Evolutionary conservation across 2,888 invertebrate genomes (phyloP).

Genomic region (Athrips mouffetella): DNA sequence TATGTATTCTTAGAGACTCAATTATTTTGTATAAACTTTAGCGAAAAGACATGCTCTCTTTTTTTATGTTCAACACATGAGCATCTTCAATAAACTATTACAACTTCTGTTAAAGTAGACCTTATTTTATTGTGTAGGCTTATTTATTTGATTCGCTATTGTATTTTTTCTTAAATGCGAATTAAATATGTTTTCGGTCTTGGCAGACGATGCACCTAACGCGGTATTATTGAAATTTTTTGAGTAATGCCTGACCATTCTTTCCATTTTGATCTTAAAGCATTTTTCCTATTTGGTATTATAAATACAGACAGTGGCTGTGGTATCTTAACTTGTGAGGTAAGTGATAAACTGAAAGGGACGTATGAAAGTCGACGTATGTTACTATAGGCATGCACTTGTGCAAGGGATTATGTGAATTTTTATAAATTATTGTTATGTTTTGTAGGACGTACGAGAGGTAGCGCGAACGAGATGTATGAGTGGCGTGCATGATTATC

Average conservation of each 20-base stretch:
- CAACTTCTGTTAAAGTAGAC: slow-evolving; percentile 1
- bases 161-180: no score
- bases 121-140: background rate
- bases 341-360: slow-evolving; percentile 60
- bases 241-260: slow-evolving; percentile 67
- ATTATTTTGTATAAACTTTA: slow-evolving; percentile 2
- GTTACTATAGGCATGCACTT: slow-evolving; percentile 77
- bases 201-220: slow-evolving; percentile 65
- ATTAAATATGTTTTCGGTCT: no score
- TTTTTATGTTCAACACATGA: background rate
- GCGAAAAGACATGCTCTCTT: background rate
- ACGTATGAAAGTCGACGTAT: slow-evolving; percentile 63
- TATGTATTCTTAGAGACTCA: slow-evolving; percentile 7
- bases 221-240: slow-evolving; percentile 54
- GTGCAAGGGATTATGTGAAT: slow-evolving; percentile 73
- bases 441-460: slow-evolving; percentile 68
- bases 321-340: slow-evolving; percentile 76
- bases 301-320: slow-evolving; percentile 79
- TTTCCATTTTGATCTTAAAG: slow-evolving; percentile 64
- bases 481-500: slow-evolving; percentile 48
- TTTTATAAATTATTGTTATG: slow-evolving; percentile 73
- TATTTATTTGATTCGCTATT: background rate
- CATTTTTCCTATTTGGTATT: slow-evolving; percentile 78
- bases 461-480: slow-evolving; percentile 44
- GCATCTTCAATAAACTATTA: slow-evolving; percentile 1